A percentile compares a stretch with the other conserved stretches of the same genome.
These are phyloP conservation scores for Dermatemys mawii DNA, from an alignment of 2,113 vertebrate genomes.

Conservation along the genomic window DNA sequence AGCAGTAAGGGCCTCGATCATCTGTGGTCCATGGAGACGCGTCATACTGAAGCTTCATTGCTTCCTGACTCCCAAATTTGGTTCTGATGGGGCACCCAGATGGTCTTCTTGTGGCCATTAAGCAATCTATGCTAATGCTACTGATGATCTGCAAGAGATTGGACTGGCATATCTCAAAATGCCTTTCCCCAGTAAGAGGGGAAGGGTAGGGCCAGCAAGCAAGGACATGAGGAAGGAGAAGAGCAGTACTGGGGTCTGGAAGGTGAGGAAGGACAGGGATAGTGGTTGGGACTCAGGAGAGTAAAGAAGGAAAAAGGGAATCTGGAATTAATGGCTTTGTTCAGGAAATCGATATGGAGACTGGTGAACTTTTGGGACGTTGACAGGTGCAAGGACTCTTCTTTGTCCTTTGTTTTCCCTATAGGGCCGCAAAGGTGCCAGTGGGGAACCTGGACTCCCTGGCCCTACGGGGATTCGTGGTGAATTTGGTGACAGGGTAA, in stretches of 20 bases:
- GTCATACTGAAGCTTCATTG: background rate
- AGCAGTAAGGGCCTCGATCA: background rate
- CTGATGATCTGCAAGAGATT: background rate
- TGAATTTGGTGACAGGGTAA: slow-evolving; percentile 90
- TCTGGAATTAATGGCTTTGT: background rate
- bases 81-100: background rate
- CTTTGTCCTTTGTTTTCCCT: background rate
- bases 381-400: background rate
- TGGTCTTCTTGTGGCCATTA: background rate
- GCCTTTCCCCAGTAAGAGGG: background rate
- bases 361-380: background rate
- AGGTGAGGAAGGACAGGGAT: too few relatives aligned
- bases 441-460: slow-evolving; percentile 90
- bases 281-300: background rate
- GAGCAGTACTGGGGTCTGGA: background rate
- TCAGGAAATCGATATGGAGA: background rate
- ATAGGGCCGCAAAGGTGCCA: slow-evolving; percentile 88
- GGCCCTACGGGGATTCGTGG: slow-evolving; percentile 95
- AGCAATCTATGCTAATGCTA: background rate
- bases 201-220: background rate
- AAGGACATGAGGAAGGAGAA: background rate
- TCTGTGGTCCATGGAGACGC: background rate
- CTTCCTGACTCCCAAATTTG: background rate
- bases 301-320: background rate
- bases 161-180: background rate